Evolutionary conservation across 2,888 invertebrate species (phyloP).

Genomic region (Drosophila fulvimacula): DNA sequence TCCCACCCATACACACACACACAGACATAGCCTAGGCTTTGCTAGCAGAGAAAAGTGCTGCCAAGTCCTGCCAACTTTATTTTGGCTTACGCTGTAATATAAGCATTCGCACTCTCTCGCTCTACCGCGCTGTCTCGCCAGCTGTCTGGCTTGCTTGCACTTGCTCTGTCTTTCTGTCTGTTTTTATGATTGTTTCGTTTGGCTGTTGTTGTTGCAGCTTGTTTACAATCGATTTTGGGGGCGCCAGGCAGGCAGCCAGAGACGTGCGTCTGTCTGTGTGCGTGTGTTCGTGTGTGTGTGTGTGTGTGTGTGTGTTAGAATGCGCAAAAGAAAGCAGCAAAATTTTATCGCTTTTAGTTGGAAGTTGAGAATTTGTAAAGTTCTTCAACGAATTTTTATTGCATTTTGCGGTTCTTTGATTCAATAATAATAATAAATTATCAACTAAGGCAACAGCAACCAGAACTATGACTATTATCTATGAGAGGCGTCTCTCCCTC

Average conservation of each 20-base stretch:
- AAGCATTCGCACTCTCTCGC: constrained; percentile 8
- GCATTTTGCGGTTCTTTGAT: constrained; percentile 65
- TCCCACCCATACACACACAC: constrained; percentile 49
- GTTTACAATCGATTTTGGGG: constrained; percentile 82
- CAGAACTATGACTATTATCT: constrained; percentile 10
- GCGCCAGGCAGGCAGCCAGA: constrained; percentile 76
- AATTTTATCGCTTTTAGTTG: constrained; percentile 72
- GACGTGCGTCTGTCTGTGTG: constrained; percentile 32
- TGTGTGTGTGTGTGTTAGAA: constrained; percentile 33
- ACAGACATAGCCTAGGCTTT: background rate
- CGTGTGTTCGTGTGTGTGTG: background rate
- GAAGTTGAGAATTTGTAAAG: constrained; percentile 71
- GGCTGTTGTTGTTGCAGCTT: constrained; percentile 52
- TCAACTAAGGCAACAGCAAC: constrained; percentile 22
- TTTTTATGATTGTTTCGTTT: constrained; percentile 39
- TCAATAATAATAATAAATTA: constrained; percentile 65
- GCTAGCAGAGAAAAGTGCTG: constrained; percentile 17
- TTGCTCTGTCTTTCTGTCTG: constrained; percentile 31
- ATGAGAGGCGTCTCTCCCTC: constrained; percentile 5
- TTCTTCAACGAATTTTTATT: constrained; percentile 65
- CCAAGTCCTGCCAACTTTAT: constrained; percentile 64
- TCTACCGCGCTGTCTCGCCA: background rate
- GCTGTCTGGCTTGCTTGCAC: constrained; percentile 9
- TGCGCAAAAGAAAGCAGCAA: constrained; percentile 62
- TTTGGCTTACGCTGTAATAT: constrained; percentile 55